These are phyloP conservation scores for Podotricha telesiphe DNA, from an alignment of 2,888 invertebrate genomes.

Conservation along the genomic window DNA sequence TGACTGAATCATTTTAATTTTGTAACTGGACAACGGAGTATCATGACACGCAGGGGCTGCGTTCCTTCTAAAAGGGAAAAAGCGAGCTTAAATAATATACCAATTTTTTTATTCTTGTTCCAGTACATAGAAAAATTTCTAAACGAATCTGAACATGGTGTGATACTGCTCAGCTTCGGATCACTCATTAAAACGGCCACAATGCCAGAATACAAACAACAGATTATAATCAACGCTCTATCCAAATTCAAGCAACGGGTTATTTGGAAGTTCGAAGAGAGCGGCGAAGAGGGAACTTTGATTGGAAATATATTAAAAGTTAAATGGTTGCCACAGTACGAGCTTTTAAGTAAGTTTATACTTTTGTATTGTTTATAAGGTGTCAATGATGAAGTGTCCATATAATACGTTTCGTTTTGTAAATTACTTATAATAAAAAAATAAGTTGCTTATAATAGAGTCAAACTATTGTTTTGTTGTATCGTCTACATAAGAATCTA, in stretches of 20 bases:
- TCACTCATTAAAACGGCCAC: conserved; percentile 89
- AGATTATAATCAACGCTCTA: conserved; percentile 85
- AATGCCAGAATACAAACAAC: conserved; percentile 85
- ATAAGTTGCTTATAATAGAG: too few relatives aligned
- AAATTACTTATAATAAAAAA: too few relatives aligned
- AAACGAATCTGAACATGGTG: conserved; percentile 86
- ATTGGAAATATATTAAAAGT: conserved; percentile 82
- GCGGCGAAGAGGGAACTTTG: conserved; percentile 66
- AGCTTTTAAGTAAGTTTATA: conserved; percentile 87
- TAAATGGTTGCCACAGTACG: conserved; percentile 89
- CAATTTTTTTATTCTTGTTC: conserved; percentile 47
- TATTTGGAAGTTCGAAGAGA: conserved; percentile 91
- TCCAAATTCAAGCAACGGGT: conserved; percentile 86
- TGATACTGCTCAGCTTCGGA: conserved; percentile 90
- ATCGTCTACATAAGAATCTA: too few relatives aligned
- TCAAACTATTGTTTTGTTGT: too few relatives aligned
- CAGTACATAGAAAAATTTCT: conserved; percentile 86
- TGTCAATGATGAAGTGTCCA: too few relatives aligned
- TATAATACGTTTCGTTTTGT: too few relatives aligned
- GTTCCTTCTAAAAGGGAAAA: too few relatives aligned
- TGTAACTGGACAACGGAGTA: too few relatives aligned
- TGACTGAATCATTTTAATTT: too few relatives aligned
- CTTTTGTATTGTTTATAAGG: background rate
- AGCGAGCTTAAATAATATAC: too few relatives aligned
- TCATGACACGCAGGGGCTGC: too few relatives aligned